These are phyloP conservation scores for Leucozona laternaria DNA, from an alignment of 2,888 invertebrate species.

Conservation along the genomic window DNA sequence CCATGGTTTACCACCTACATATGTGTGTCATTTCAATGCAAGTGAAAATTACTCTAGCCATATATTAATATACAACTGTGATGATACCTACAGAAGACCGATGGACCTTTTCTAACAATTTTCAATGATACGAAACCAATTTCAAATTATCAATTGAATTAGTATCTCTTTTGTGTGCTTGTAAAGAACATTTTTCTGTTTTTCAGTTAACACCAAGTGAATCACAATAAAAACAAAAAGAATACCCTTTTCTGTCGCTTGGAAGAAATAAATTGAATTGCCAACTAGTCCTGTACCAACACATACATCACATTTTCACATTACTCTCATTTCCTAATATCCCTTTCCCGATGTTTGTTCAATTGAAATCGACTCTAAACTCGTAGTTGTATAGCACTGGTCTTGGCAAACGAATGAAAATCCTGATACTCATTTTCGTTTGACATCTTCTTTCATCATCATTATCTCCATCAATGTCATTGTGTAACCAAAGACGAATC, in stretches of 20 bases:
- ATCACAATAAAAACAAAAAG: not conserved
- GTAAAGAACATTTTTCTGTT: not conserved
- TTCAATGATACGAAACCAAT: not conserved
- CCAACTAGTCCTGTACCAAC: not conserved
- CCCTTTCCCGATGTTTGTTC: not conserved
- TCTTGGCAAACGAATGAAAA: conserved; percentile 41
- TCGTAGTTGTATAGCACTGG: too few relatives aligned
- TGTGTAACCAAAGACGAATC: conserved; percentile 40
- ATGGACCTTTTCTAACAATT: not conserved
- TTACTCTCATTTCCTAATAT: not conserved
- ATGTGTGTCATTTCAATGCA: too few relatives aligned
- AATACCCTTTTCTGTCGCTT: not conserved
- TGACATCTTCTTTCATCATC: conserved; percentile 69
- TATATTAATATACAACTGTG: too few relatives aligned
- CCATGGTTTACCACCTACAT: too few relatives aligned
- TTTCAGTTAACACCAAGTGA: not conserved
- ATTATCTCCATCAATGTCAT: conserved; percentile 49
- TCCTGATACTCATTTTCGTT: conserved; percentile 37
- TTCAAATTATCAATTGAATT: conserved; percentile 16
- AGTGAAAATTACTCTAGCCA: too few relatives aligned
- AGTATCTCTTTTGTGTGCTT: not conserved
- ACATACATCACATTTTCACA: not conserved
- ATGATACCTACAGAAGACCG: not conserved
- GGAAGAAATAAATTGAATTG: not conserved
- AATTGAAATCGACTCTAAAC: conserved; percentile 57